Base-by-base conservation (phyloP, 2,888 invertebrate genomes). In the Cheilosia vulpina region DNA sequence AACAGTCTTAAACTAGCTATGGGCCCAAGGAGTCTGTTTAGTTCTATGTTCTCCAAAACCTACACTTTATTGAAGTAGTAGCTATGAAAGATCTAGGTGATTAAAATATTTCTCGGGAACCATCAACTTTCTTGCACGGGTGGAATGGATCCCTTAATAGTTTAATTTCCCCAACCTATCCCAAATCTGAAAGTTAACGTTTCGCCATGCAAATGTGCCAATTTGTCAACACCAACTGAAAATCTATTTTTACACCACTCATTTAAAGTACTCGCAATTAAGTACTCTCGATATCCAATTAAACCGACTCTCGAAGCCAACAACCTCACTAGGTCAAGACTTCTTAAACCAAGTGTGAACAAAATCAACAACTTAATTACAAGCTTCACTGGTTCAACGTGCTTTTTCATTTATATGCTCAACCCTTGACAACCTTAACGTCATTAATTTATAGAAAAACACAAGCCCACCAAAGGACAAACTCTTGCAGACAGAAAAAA, bases 341-440 rank as follows among this genome's bases (percentile, higher is more conserved):
- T 76, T 55, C 55, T 58, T 76, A 66, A 66, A 41, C 75, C 66
- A 52, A 47, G 65, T 65, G 65, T 75, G 65, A 63, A 75, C 75
- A 58, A 55, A 75, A 57, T 75, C 75, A 66, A 76, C 66, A 76
- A 66, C 75, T 76, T 76, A 76, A 76, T 76, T 66, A 66, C 58
- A 76, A 66, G 41, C 75, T 58, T 31, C 75, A 66, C 75, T 76
- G 66, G 47, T 41, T 75, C 66, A 58, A 58, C 19, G 62, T 66
- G 65, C 75, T 75, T 65, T 65, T 73, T 63, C 63, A 57, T 65
- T 47, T 27, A 15, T n/a, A 31, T 2, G 34, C 38, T 21, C 41
- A 34, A 41, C 17, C 75, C 24, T 34, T 34, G 17, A 21, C 21
- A 27, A n/a, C 31, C 19, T 31, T 34, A 17, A 47, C 34, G 50